A percentile compares a stretch with the other conserved stretches of the same genome.
Evolutionary conservation across 2,888 invertebrate species (phyloP).

Genomic region (Callyntrura guangdongensis): DNA sequence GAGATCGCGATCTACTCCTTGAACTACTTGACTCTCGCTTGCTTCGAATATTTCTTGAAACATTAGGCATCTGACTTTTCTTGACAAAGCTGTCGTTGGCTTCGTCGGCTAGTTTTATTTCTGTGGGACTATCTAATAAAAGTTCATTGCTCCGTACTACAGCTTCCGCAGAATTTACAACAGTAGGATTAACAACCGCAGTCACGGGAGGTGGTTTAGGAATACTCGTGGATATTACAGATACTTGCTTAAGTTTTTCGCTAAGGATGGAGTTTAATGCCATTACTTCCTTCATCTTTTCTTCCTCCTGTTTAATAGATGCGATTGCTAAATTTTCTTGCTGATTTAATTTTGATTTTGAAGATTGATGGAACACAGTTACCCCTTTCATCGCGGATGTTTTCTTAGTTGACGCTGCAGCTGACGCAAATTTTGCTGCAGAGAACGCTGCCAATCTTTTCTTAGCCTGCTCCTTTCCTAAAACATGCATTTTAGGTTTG

Average conservation of each 20-base stretch:
- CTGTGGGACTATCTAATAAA: constrained; percentile 28
- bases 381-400: constrained; percentile 82
- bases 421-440: constrained; percentile 85
- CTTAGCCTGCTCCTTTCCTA: constrained; percentile 86
- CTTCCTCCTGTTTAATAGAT: constrained; percentile 84
- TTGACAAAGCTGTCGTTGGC: constrained; percentile 60
- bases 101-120: constrained; percentile 3
- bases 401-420: constrained; percentile 76
- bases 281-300: constrained; percentile 84
- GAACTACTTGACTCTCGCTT: constrained; percentile 72
- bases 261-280: constrained; percentile 82
- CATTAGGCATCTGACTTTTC: constrained; percentile 12
- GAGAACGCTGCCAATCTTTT: constrained; percentile 86
- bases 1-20: constrained; percentile 78
- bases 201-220: constrained; percentile 80
- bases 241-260: constrained; percentile 84
- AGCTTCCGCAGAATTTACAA: constrained; percentile 64
- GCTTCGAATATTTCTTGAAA: constrained; percentile 61
- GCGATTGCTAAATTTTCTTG: constrained; percentile 82
- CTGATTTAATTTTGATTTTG: constrained; percentile 69
- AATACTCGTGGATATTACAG: constrained; percentile 80
- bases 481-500: constrained; percentile 82
- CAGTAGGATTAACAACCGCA: constrained; percentile 82
- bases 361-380: constrained; percentile 81
- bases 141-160: constrained; percentile 32